Evolutionary conservation across 2,888 invertebrate species (phyloP).

Genomic region (Elegia similella): DNA sequence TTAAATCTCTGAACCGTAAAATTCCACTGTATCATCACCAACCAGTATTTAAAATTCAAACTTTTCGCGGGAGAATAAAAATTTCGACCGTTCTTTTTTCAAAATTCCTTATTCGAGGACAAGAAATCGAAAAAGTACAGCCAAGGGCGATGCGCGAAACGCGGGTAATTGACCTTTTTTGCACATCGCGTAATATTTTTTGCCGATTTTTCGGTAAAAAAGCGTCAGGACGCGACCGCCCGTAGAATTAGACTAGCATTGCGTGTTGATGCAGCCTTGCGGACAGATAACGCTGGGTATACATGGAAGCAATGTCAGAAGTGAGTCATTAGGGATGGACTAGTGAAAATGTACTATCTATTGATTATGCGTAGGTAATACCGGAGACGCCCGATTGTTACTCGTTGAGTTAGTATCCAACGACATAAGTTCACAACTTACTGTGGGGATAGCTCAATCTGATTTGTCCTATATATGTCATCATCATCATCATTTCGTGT

Average conservation of each 20-base stretch:
- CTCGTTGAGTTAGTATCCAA: too few relatives aligned
- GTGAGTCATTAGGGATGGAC: background rate
- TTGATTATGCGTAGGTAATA: background rate
- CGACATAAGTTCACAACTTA: too few relatives aligned
- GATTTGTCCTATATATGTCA: too few relatives aligned
- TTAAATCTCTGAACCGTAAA: conserved; percentile 8
- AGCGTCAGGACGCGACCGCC: conserved; percentile 7
- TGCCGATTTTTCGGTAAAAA: background rate
- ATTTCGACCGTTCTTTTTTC: background rate
- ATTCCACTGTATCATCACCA: conserved; percentile 1
- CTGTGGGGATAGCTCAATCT: too few relatives aligned
- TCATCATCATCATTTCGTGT: too few relatives aligned
- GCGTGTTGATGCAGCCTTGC: conserved; percentile 29
- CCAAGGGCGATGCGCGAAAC: background rate
- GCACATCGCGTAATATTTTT: background rate
- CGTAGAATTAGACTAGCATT: conserved; percentile 14
- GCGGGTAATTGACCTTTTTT: background rate
- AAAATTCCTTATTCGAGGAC: conserved; percentile 9
- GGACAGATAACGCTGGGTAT: conserved; percentile 27
- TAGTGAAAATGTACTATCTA: background rate
- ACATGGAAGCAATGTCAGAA: conserved; percentile 32
- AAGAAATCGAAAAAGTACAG: conserved; percentile 13
- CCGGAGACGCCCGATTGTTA: too few relatives aligned
- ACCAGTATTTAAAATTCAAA: conserved; percentile 5
- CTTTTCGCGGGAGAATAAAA: background rate